A percentile compares a stretch with the other conserved stretches of the same genome.
phyloP scores from a whole-genome alignment of 2,888 invertebrate genomes.

The Lasioglossum pauxillum region DNA sequence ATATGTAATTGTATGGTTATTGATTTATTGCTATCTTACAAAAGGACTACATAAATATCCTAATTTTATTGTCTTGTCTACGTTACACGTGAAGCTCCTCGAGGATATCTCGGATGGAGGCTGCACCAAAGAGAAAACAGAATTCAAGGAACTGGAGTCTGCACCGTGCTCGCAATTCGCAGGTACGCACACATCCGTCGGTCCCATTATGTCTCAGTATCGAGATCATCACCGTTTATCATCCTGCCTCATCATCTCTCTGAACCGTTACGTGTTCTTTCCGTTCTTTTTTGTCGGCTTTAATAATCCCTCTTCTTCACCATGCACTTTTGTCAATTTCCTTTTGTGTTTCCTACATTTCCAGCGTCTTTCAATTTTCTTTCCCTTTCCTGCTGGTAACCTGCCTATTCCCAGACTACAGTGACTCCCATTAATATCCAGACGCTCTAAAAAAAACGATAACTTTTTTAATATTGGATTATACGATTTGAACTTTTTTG shows the following conservation, averaged over 20 bases:
- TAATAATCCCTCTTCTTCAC: neutral
- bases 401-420: neutral
- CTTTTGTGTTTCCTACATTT: neutral
- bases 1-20: too few relatives aligned
- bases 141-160: conserved; percentile 27
- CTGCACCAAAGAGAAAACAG: conserved; percentile 25
- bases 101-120: neutral
- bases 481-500: too few relatives aligned
- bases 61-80: too few relatives aligned
- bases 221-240: conserved; percentile 66
- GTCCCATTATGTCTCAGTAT: conserved; percentile 50
- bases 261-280: conserved; percentile 46
- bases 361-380: neutral
- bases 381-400: neutral
- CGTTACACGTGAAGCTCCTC: neutral
- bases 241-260: conserved; percentile 53
- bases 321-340: conserved; percentile 5
- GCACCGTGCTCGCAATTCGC: conserved; percentile 24
- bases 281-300: neutral
- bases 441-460: too few relatives aligned
- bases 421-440: too few relatives aligned
- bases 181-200: conserved; percentile 14
- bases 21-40: too few relatives aligned
- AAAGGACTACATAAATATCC: too few relatives aligned
- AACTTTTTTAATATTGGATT: too few relatives aligned